Evolutionary conservation across 2,113 vertebrate species (phyloP).

Genomic region (Nyctereutes procyonoides): DNA sequence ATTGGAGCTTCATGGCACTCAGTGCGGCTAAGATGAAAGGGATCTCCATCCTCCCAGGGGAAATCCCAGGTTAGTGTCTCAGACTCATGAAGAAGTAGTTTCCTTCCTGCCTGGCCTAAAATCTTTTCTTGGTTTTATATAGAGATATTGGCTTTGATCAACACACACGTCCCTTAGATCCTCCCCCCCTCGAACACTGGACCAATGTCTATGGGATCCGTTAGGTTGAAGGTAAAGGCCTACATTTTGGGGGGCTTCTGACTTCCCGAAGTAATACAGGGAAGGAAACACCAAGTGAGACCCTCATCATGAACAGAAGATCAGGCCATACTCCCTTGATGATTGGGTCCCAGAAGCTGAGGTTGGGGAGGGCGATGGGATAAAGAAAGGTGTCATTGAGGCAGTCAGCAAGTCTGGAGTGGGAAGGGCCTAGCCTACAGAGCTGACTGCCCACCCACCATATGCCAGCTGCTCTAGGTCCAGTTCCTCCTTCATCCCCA

Average conservation of each 20-base stretch:
- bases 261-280: neutral
- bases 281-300: constrained; percentile 25
- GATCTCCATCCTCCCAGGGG: constrained; percentile 64
- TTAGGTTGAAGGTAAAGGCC: neutral
- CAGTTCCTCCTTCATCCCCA: neutral
- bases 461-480: neutral
- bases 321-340: neutral
- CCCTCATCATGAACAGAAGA: neutral
- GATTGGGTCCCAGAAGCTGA: neutral
- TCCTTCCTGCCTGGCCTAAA: constrained; percentile 51
- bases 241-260: neutral
- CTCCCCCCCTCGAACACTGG: too few relatives aligned
- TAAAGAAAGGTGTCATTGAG: neutral
- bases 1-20: constrained; percentile 57
- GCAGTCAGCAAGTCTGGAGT: neutral
- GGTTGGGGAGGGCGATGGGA: neutral
- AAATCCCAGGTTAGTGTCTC: constrained; percentile 45
- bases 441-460: neutral
- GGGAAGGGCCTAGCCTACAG: neutral
- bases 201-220: neutral
- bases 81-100: constrained; percentile 56
- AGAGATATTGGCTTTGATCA: constrained; percentile 24
- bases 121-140: constrained; percentile 55
- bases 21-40: constrained; percentile 65
- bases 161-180: neutral